Base-by-base conservation (phyloP, 2,888 invertebrate genomes). In the Drosophila leonis region DNA sequence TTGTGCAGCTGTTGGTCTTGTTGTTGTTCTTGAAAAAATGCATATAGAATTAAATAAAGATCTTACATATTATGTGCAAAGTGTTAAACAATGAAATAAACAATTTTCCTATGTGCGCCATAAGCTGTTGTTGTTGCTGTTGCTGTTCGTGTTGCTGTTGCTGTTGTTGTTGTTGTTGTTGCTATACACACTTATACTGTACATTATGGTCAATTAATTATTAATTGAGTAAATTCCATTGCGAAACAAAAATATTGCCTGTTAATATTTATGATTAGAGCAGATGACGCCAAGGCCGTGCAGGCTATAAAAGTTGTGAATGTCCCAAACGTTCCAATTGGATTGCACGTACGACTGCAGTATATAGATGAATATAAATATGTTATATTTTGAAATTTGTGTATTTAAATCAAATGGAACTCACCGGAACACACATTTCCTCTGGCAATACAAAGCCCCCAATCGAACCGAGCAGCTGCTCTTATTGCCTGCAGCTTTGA, bases 161-260 rank as follows among this genome's bases (percentile, higher is more conserved):
- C 7, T 35, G 33, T 24, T 15, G 68, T 33, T 55, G 37, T 18
- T 44, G 69, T 35, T 52, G 39, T n/a, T 54, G 54, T 49, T 42
- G 66, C 46, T 44, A 48, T 18, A 63, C 54, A 70, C 75, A 52
- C 66, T 51, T 80, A 65, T 87, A 80, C 85, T 86, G 83, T 86
- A 90, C 88, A 88, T 82, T 72, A 88, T 88, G 90, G 90, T 85
- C 90, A 82, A 82, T 72, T 55, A 67, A 65, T 75, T 62, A 65
- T 67, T 70, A 82, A 71, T 80, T 73, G 55, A 51, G 70, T 75
- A 61, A 76, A 79, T 81, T 86, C 73, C 87, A 80, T 84, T 87
- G 88, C 72, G 56, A 83, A 88, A 81, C 76, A 41, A 62, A 78
- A 67, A n/a, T 54, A 0, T 79, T 79, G 63, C 73, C 72, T 83